A percentile compares a stretch with the other conserved stretches of the same genome.
phyloP scores from a whole-genome alignment of 2,888 invertebrate genomes.

The Cephalotes varians region DNA sequence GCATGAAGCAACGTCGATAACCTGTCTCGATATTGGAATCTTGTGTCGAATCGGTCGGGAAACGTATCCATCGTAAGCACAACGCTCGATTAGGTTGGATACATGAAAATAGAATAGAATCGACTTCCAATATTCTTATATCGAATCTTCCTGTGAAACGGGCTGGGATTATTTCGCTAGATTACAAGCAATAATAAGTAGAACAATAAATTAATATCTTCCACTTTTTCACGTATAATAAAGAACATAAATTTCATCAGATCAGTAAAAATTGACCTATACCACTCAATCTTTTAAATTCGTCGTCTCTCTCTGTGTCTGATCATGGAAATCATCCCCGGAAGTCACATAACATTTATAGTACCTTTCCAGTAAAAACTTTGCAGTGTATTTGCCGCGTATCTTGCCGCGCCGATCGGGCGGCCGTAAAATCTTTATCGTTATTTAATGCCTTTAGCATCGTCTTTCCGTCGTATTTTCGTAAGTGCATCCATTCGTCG shows the following conservation, averaged over 20 bases:
- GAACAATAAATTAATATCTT: neutral
- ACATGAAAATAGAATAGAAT: slow-evolving; percentile 4
- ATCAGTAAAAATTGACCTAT: neutral
- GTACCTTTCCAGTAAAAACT: slow-evolving; percentile 4
- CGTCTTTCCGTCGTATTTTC: slow-evolving; percentile 7
- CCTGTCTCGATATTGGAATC: slow-evolving; percentile 20
- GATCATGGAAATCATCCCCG: neutral
- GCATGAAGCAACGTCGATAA: neutral
- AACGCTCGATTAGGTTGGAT: slow-evolving; percentile 19
- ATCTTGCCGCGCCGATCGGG: slow-evolving; percentile 36
- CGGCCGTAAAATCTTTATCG: slow-evolving; percentile 64
- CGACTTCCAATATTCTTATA: neutral
- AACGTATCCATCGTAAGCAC: slow-evolving; percentile 16
- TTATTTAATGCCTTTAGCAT: slow-evolving; percentile 63
- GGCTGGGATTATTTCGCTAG: neutral
- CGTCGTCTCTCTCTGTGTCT: neutral
- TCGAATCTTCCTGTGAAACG: neutral
- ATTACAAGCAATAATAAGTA: neutral
- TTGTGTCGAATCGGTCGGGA: slow-evolving; percentile 15
- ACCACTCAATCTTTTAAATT: slow-evolving; percentile 9
- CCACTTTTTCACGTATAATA: neutral
- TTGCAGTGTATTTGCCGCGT: slow-evolving; percentile 20
- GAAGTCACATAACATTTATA: slow-evolving; percentile 40
- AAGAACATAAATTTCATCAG: neutral
- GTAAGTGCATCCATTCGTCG: slow-evolving; percentile 15